These are phyloP conservation scores for Sitophilus oryzae DNA, from an alignment of 1,140 invertebrate genomes.

Conservation along the genomic window DNA sequence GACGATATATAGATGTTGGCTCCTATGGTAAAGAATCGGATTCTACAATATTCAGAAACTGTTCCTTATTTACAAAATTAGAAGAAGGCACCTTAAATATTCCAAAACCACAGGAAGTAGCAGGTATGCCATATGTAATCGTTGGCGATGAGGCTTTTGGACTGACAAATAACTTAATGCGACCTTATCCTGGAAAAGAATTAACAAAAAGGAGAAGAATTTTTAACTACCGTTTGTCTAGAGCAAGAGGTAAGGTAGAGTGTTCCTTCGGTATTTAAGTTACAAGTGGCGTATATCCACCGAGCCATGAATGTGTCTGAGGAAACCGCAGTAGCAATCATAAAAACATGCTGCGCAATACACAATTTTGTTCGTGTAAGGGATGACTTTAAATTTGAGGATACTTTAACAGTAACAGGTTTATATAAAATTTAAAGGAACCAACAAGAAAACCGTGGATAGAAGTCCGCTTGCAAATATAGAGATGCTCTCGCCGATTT, in stretches of 20 bases:
- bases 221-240: slow-evolving; percentile 47
- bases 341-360: slow-evolving; percentile 39
- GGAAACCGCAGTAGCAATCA: slow-evolving; percentile 34
- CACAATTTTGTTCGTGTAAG: slow-evolving; percentile 41
- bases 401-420: too few species aligned
- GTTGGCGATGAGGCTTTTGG: slow-evolving; percentile 42
- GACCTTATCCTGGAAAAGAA: slow-evolving; percentile 41
- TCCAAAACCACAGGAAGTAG: slow-evolving; percentile 28
- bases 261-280: slow-evolving; percentile 39
- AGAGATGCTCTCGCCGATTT: too few species aligned
- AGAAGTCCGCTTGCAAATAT: too few species aligned
- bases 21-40: slow-evolving; percentile 44
- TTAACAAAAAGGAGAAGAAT: slow-evolving; percentile 37
- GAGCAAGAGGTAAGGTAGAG: slow-evolving; percentile 43
- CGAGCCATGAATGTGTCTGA: slow-evolving; percentile 35
- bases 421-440: too few species aligned
- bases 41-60: slow-evolving; percentile 38
- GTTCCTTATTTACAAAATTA: slow-evolving; percentile 30
- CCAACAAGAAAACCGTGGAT: too few species aligned
- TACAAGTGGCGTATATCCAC: slow-evolving; percentile 43
- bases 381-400: slow-evolving; percentile 38
- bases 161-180: slow-evolving; percentile 35
- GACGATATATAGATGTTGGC: slow-evolving; percentile 42
- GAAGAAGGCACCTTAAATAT: slow-evolving; percentile 27
- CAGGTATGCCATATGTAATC: slow-evolving; percentile 32